phyloP scores from a whole-genome alignment of 2,113 vertebrate genomes.

The Platichthys stellatus region DNA sequence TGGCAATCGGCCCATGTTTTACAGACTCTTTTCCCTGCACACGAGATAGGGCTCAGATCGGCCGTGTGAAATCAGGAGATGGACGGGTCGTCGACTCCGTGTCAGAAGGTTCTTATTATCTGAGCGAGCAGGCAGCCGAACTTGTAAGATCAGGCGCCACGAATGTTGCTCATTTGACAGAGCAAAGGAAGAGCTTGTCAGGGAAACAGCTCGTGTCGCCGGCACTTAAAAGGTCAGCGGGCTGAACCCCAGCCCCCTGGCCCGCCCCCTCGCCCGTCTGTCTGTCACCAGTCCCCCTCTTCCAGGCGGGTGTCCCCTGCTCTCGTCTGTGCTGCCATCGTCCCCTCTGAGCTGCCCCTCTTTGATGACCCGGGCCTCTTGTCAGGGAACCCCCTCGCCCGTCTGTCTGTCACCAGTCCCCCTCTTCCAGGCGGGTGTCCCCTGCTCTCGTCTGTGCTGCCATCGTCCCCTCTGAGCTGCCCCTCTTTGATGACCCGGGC shows the following conservation, averaged over 20 bases:
- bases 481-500: slow-evolving; percentile 74
- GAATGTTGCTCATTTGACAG: slow-evolving; percentile 64
- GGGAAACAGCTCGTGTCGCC: slow-evolving; percentile 77
- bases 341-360: slow-evolving; percentile 51
- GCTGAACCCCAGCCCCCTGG: slow-evolving; percentile 61
- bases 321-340: slow-evolving; percentile 47
- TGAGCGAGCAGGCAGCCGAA: slow-evolving; percentile 39
- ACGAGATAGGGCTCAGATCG: slow-evolving; percentile 3
- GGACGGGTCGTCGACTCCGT: slow-evolving; percentile 13
- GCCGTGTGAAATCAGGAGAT: slow-evolving; percentile 16
- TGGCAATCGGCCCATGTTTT: slow-evolving; percentile 31
- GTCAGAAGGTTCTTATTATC: slow-evolving; percentile 59
- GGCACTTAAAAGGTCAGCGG: slow-evolving; percentile 77
- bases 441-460: slow-evolving; percentile 49
- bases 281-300: slow-evolving; percentile 64
- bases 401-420: slow-evolving; percentile 69
- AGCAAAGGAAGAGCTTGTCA: slow-evolving; percentile 80
- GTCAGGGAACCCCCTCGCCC: slow-evolving; percentile 66
- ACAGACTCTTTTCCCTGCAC: slow-evolving; percentile 8
- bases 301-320: slow-evolving; percentile 63
- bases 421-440: slow-evolving; percentile 61
- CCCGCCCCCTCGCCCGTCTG: slow-evolving; percentile 65
- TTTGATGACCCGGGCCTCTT: slow-evolving; percentile 74
- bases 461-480: slow-evolving; percentile 49
- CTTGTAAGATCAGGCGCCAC: slow-evolving; percentile 57